Conservation (phyloP, 2,113 vertebrate species). For the Rattus rattus region DNA sequence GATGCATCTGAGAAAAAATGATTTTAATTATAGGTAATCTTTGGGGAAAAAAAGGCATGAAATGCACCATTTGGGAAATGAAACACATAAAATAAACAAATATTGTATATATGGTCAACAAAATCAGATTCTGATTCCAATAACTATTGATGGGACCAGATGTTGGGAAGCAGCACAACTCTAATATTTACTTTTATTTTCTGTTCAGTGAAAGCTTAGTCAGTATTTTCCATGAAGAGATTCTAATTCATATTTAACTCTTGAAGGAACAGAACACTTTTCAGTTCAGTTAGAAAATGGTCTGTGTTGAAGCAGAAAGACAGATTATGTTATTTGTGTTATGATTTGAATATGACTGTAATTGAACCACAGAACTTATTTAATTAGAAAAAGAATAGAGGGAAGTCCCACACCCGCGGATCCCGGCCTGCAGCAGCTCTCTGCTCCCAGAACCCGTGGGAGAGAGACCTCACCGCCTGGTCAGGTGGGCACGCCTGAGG, state of each 20-base stretch:
- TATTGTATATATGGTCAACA: background rate
- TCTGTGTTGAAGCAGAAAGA: background rate
- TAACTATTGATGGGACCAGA: background rate
- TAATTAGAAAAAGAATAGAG: background rate
- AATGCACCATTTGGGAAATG: background rate
- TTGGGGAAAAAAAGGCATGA: background rate
- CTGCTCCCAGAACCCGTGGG: no score
- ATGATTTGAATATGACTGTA: background rate
- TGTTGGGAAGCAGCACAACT: background rate
- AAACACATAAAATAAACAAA: background rate
- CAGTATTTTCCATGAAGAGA: background rate
- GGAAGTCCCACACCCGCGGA: no score
- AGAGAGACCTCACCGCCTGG: no score
- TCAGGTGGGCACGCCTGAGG: no score
- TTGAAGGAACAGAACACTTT: background rate
- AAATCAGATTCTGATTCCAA: slow-evolving; percentile 29
- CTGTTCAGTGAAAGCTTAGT: background rate
- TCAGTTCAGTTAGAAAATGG: background rate
- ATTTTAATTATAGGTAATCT: background rate
- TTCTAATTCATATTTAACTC: background rate
- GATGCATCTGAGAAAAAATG: background rate
- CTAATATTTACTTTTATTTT: background rate
- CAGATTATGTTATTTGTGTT: accelerated
- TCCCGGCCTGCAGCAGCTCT: no score
- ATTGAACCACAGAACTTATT: background rate